Conservation (phyloP, 2,797 vertebrate genomes). For the Sebastes itinus region DNA sequence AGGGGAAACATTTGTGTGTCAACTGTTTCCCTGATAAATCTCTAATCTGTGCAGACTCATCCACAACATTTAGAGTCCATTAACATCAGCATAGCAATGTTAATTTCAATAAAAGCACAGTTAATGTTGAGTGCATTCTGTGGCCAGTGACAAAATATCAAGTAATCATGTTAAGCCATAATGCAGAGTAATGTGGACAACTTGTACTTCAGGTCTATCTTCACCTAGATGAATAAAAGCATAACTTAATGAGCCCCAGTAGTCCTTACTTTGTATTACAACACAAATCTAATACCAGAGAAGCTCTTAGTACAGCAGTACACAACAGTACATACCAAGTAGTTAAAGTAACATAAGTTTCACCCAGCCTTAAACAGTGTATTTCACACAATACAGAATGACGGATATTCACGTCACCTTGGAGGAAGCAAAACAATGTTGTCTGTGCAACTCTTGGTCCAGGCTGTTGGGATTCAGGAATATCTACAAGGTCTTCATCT, state of each 20-base stretch:
- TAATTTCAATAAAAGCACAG: slow-evolving; percentile 19
- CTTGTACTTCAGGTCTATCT: not conserved
- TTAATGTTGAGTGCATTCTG: slow-evolving; percentile 4
- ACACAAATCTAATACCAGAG: not conserved
- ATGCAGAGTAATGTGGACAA: not conserved
- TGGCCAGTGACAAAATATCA: slow-evolving; percentile 9
- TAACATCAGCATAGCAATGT: slow-evolving; percentile 11
- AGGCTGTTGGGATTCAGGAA: too few species aligned
- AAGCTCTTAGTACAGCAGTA: not conserved
- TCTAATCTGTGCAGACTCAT: slow-evolving; percentile 11
- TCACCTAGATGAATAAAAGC: not conserved
- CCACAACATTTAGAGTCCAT: slow-evolving; percentile 15
- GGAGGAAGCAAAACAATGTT: not conserved
- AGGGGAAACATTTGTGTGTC: slow-evolving; percentile 27
- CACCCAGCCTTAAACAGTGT: too few species aligned
- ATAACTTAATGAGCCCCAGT: not conserved
- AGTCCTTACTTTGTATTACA: not conserved
- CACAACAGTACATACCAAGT: not conserved
- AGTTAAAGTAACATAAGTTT: too few species aligned
- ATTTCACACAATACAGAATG: not conserved
- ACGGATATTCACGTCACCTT: not conserved
- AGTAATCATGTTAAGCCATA: not conserved
- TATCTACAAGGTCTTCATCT: too few species aligned
- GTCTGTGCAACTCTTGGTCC: too few species aligned
- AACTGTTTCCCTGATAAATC: slow-evolving; percentile 39